These are phyloP conservation scores for Agrotis exclamationis DNA, from an alignment of 2,888 invertebrate species.

Conservation along the genomic window DNA sequence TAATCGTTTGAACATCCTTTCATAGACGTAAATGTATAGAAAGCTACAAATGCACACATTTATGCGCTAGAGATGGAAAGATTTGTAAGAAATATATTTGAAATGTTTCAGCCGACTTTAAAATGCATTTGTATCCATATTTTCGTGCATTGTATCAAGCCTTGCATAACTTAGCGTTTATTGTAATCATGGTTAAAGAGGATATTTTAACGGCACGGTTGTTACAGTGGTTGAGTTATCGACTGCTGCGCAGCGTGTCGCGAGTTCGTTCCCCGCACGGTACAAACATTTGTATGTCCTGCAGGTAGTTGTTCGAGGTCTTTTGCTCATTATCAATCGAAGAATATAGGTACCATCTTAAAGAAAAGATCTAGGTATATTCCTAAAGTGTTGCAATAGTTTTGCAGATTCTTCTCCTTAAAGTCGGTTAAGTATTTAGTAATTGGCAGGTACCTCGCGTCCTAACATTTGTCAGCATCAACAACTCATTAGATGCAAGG, in stretches of 20 bases:
- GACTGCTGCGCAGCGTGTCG: no score
- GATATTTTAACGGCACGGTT: no score
- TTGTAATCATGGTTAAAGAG: no score
- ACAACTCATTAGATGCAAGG: constrained; percentile 67
- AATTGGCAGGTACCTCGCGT: constrained; percentile 64
- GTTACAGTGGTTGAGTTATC: no score
- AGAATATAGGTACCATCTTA: no score
- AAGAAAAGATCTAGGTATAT: no score
- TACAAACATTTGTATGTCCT: no score
- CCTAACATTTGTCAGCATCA: constrained; percentile 73
- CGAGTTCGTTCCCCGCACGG: no score
- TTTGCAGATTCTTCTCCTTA: neutral
- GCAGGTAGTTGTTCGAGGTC: no score
- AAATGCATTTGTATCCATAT: neutral
- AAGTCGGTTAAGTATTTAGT: constrained; percentile 13
- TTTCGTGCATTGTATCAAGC: neutral
- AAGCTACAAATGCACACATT: neutral
- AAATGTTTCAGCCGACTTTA: neutral
- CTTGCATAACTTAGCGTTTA: neutral
- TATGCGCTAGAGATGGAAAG: neutral
- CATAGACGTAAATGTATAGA: constrained; percentile 2
- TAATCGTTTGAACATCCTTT: constrained; percentile 17
- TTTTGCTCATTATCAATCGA: no score
- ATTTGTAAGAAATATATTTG: neutral
- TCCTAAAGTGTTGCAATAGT: no score